Evolutionary conservation across 2,888 invertebrate species (phyloP), one percentile per base, ranked within the genome.

Genomic region (Drosophila histrio): DNA sequence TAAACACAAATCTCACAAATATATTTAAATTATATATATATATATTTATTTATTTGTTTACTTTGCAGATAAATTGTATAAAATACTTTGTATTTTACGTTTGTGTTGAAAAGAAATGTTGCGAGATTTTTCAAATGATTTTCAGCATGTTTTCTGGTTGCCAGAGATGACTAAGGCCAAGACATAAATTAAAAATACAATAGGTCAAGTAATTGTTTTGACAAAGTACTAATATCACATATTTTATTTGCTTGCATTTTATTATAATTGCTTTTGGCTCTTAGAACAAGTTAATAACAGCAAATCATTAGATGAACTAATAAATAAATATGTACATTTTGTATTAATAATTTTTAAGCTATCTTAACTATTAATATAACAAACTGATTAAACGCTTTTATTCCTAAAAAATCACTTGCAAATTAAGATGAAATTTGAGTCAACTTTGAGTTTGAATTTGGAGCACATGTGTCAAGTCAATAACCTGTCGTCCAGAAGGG

Each of bases 391-490:
- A n/a, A n/a, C n/a, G n/a, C 17, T 36, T 1, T 17, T 13, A 19
- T 38, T 19, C 19, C 21, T 21, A 1, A 6, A 38, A 49, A 26
- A 26, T 39, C 15, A 26, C 28, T 26, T 15, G 13, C 36, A 44
- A 38, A 8, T 26, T 8, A 69, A 49, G 7, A 32, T 36, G 65
- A 49, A 57, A 60, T 53, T 66, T 52, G 30, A 71, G 56, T 28
- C 50, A 30, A 59, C 17, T 38, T 47, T 41, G 13, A 39, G 34
- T 34, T 47, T 4, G 22, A 30, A 15, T 15, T 19, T 34, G 15
- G 15, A 30, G 32, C 13, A 26, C 24, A 19, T 50, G 47, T 19
- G 17, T 21, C 47, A 34, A 47, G 82, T 81, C 82, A 81, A 81
- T 76, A 81, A 81, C 70, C 79, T 61, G 46, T 11, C n/a, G 13